Conservation (phyloP, 1,140 invertebrate genomes). For the Choristoneura fumiferana region DNA sequence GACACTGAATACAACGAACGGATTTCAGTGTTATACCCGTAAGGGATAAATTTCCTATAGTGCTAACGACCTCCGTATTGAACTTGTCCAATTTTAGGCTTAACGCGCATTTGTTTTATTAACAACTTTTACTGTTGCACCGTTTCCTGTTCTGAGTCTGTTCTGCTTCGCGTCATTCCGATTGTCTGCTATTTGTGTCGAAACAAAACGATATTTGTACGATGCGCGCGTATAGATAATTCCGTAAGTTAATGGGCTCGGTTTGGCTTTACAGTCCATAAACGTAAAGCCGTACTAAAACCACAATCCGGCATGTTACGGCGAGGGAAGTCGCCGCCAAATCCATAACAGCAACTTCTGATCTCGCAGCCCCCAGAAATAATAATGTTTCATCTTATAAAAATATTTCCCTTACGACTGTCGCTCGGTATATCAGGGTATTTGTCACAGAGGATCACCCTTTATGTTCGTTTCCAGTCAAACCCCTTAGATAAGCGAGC, state of each 20-base stretch:
- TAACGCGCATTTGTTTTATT: slow-evolving; percentile 75
- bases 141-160: slow-evolving; percentile 62
- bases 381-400: slow-evolving; percentile 79
- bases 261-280: slow-evolving; percentile 19
- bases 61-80: slow-evolving; percentile 75
- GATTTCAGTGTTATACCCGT: slow-evolving; percentile 76
- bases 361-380: slow-evolving; percentile 74
- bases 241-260: slow-evolving; percentile 18
- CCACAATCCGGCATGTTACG: slow-evolving; percentile 31
- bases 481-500: slow-evolving; percentile 78
- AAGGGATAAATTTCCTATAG: slow-evolving; percentile 73
- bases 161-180: slow-evolving; percentile 44
- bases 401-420: slow-evolving; percentile 77
- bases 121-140: slow-evolving; percentile 64
- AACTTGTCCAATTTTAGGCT: slow-evolving; percentile 77
- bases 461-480: slow-evolving; percentile 78
- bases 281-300: slow-evolving; percentile 27
- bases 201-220: slow-evolving; percentile 19
- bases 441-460: slow-evolving; percentile 79
- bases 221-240: slow-evolving; percentile 18
- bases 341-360: slow-evolving; percentile 55
- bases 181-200: slow-evolving; percentile 50
- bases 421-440: slow-evolving; percentile 76
- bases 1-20: slow-evolving; percentile 74
- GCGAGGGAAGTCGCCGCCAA: slow-evolving; percentile 34